A percentile compares a stretch with the other conserved stretches of the same genome.
Conservation (phyloP, 2,797 vertebrate genomes). For the Chloroceryle amazona region DNA sequence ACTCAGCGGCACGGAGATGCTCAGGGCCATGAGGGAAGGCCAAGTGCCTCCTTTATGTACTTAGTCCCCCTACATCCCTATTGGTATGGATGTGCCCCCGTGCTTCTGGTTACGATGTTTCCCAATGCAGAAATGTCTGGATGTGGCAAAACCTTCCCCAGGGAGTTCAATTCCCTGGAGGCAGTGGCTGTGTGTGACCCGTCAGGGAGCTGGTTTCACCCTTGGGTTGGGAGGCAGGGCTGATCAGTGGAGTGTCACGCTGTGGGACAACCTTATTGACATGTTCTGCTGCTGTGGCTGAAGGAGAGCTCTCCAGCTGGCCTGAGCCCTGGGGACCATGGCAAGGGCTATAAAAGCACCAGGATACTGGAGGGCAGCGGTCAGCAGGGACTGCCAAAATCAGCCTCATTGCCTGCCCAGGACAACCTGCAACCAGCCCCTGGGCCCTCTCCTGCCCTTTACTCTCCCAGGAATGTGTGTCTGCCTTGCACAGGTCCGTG, state of each 20-base stretch:
- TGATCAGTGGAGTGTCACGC: background rate
- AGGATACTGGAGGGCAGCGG: background rate
- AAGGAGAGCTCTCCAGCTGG: background rate
- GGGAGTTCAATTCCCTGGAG: accelerated
- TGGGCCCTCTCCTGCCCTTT: background rate
- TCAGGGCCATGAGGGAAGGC: background rate
- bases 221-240: background rate
- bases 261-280: background rate
- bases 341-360: background rate
- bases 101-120: background rate
- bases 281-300: background rate
- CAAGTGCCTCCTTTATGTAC: background rate
- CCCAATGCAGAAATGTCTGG: background rate
- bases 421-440: background rate
- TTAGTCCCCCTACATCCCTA: background rate
- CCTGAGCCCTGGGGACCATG: background rate
- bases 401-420: background rate
- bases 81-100: accelerated
- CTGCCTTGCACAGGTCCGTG: background rate
- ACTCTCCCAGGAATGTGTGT: accelerated
- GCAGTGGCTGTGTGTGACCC: background rate
- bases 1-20: background rate
- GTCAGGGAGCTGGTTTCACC: background rate
- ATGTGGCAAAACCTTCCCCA: background rate
- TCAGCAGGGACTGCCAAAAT: background rate